phyloP scores from a whole-genome alignment of 2,797 vertebrate species.

The Orestias chungarensis region DNA sequence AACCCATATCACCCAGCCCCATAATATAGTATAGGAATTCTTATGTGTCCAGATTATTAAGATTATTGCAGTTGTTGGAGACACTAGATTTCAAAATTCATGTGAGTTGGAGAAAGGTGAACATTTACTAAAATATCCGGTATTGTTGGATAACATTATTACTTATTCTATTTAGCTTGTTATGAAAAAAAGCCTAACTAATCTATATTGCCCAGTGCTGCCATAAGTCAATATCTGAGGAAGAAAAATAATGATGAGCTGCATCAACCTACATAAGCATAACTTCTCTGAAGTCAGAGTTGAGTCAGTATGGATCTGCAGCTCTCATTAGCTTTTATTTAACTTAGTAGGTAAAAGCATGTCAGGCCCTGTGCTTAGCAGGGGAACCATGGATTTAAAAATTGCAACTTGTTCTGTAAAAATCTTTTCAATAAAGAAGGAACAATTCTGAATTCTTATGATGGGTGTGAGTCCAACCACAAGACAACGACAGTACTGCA shows the following conservation, averaged over 20 bases:
- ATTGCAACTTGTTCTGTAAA: not conserved
- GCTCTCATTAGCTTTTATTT: not conserved
- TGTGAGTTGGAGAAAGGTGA: too few species aligned
- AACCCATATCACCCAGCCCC: too few species aligned
- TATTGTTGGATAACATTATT: not conserved
- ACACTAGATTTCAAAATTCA: too few species aligned
- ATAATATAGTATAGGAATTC: too few species aligned
- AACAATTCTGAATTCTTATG: not conserved
- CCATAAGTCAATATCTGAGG: not conserved
- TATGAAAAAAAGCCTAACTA: too few species aligned
- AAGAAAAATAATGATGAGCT: not conserved
- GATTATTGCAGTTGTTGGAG: too few species aligned
- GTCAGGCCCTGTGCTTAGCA: not conserved
- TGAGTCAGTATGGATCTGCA: not conserved
- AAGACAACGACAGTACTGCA: not conserved
- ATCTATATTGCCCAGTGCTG: too few species aligned
- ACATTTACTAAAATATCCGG: too few species aligned
- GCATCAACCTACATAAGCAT: not conserved
- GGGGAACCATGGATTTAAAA: not conserved
- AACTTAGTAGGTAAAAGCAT: not conserved
- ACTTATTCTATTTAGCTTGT: not conserved
- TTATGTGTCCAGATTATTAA: too few species aligned
- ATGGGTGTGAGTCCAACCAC: not conserved
- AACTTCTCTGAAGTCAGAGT: not conserved
- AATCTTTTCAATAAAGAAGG: not conserved